A percentile compares a stretch with the other conserved stretches of the same genome.
Evolutionary conservation across 2,113 vertebrate genomes (phyloP).

Genomic region (Odocoileus hemionus): DNA sequence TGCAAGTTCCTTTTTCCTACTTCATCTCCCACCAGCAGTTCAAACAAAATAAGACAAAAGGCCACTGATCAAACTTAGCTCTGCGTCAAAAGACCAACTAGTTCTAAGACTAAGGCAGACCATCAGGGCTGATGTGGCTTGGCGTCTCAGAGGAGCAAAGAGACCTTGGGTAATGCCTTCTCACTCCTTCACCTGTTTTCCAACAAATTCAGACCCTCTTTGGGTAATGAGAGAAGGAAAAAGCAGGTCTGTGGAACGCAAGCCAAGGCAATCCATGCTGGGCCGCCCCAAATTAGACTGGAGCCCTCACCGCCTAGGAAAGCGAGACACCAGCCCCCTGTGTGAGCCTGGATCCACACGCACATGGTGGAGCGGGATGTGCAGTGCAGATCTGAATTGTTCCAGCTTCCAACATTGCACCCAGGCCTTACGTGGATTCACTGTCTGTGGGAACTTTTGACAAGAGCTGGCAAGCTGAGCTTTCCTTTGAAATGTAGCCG

Average conservation of each 20-base stretch:
- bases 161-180: neutral
- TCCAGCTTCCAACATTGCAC: neutral
- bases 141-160: neutral
- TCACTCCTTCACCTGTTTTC: neutral
- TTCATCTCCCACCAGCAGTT: neutral
- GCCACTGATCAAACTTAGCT: neutral
- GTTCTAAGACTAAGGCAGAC: neutral
- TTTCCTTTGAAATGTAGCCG: conserved; percentile 42
- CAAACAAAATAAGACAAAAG: neutral
- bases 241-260: conserved; percentile 30
- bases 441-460: conserved; percentile 58
- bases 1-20: neutral
- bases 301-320: conserved; percentile 19
- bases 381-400: neutral
- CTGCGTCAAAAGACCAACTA: neutral
- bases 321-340: conserved; percentile 31
- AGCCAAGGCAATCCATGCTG: conserved; percentile 44
- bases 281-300: conserved; percentile 57
- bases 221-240: conserved; percentile 47
- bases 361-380: neutral
- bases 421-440: conserved; percentile 49
- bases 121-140: no score
- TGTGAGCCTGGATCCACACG: neutral
- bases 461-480: conserved; percentile 55
- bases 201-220: neutral